Conservation (phyloP, 1,140 invertebrate genomes). For the Zophobas morio region DNA sequence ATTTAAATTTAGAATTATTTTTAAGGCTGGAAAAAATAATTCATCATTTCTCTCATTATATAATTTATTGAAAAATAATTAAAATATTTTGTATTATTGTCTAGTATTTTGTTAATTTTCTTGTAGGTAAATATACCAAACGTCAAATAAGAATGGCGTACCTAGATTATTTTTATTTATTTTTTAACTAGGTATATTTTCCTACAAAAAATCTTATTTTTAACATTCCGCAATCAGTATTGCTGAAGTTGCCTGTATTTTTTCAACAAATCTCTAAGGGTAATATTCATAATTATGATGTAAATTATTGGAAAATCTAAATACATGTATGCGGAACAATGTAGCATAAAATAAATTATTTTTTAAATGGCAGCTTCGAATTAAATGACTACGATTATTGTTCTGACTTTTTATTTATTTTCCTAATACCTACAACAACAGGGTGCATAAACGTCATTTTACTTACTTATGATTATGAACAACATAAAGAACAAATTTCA, state of each 20-base stretch:
- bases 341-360: no score
- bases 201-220: constrained; percentile 5
- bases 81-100: constrained; percentile 48
- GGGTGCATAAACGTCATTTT: no score
- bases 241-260: constrained; percentile 57
- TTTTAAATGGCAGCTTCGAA: no score
- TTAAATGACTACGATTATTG: no score
- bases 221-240: constrained; percentile 64
- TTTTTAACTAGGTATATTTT: constrained; percentile 7
- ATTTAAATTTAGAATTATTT: constrained; percentile 49
- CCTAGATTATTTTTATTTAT: not conserved
- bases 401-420: no score
- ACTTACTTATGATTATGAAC: no score
- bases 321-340: no score
- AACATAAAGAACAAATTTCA: no score
- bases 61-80: constrained; percentile 33
- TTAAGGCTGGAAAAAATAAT: constrained; percentile 53
- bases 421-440: no score
- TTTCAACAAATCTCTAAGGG: not conserved
- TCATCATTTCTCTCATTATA: constrained; percentile 50
- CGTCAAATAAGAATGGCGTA: constrained; percentile 10
- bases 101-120: constrained; percentile 41
- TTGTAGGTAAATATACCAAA: constrained; percentile 11
- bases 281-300: no score
- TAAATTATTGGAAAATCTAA: no score